A percentile compares a stretch with the other conserved stretches of the same genome.
Conservation (phyloP, 2,888 invertebrate genomes). For the Muscina levida region DNA sequence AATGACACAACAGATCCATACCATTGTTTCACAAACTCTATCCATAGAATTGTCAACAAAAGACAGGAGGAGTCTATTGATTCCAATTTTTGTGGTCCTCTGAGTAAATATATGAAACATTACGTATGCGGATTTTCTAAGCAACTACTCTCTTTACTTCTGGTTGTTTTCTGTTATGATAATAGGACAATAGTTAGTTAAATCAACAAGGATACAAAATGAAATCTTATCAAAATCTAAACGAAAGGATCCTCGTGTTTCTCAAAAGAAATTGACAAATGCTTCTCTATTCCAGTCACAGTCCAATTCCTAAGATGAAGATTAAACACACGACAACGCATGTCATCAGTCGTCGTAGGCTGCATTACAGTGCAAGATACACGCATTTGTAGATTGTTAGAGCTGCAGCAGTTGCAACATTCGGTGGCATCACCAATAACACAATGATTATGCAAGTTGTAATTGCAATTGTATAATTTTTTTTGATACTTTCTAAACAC, state of each 20-base stretch:
- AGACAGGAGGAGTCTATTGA: constrained; percentile 4
- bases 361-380: constrained; percentile 36
- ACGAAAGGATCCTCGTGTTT: not conserved
- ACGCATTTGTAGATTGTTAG: not conserved
- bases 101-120: constrained; percentile 62
- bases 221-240: constrained; percentile 53
- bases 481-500: constrained; percentile 4
- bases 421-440: constrained; percentile 8
- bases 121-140: constrained; percentile 32
- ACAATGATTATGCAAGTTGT: constrained; percentile 64
- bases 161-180: constrained; percentile 14
- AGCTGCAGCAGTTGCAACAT: constrained; percentile 6
- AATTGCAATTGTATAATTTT: constrained; percentile 63
- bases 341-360: not conserved
- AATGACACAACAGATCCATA: constrained; percentile 41
- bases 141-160: too few relatives aligned
- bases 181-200: constrained; percentile 25
- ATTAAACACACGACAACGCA: constrained; percentile 46
- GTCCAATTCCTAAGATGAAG: constrained; percentile 49
- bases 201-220: constrained; percentile 36
- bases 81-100: constrained; percentile 53
- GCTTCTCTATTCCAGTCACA: constrained; percentile 41
- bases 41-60: not conserved
- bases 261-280: constrained; percentile 11
- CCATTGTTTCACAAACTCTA: not conserved